These are phyloP conservation scores for Charina bottae DNA, from an alignment of 2,113 vertebrate species.

Conservation along the genomic window DNA sequence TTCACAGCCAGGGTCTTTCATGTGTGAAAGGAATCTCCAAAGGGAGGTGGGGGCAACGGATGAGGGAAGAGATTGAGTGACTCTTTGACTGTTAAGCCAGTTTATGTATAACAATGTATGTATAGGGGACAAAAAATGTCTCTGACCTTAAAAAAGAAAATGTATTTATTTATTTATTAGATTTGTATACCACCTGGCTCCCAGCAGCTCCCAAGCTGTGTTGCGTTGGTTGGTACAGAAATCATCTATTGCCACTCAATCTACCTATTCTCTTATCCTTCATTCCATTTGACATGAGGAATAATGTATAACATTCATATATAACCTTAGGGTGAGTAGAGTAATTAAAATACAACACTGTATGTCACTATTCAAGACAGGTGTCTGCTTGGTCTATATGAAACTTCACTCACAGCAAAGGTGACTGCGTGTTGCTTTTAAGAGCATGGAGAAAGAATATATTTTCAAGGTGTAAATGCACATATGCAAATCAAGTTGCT, in stretches of 20 bases:
- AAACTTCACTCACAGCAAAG: not conserved
- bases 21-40: constrained; percentile 28
- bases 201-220: not conserved
- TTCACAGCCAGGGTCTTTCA: constrained; percentile 31
- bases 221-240: not conserved
- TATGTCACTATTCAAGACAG: not conserved
- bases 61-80: not conserved
- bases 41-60: not conserved
- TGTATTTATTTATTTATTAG: not conserved
- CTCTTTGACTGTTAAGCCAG: not conserved
- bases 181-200: not conserved
- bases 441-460: not conserved
- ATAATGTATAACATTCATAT: not conserved
- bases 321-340: not conserved
- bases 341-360: not conserved
- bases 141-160: not conserved
- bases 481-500: not conserved
- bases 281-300: not conserved
- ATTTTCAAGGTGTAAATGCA: not conserved
- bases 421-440: not conserved
- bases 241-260: not conserved
- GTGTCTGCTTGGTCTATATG: not conserved
- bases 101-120: not conserved
- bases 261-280: not conserved
- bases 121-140: not conserved